phyloP scores from a whole-genome alignment of 2,797 vertebrate species.

The Sebastes hopkinsi region DNA sequence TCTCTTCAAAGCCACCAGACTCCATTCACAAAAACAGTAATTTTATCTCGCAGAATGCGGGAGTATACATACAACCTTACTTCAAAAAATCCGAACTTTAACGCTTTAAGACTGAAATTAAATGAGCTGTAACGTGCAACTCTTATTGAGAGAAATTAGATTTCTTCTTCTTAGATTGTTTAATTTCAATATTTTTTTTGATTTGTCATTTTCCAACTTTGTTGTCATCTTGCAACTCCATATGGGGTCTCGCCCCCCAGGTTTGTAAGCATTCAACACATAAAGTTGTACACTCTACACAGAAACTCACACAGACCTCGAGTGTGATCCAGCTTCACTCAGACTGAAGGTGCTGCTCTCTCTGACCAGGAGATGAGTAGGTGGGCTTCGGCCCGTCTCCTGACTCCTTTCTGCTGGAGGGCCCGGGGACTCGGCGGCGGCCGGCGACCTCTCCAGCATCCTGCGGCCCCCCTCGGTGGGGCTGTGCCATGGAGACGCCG shows the following conservation, averaged over 20 bases:
- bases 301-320: conserved; percentile 83
- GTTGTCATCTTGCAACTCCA: not conserved
- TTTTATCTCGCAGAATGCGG: no score
- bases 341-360: conserved; percentile 95
- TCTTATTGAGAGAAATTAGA: not conserved
- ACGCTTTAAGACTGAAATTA: not conserved
- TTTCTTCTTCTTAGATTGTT: not conserved
- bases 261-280: not conserved
- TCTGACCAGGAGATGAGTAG: conserved; percentile 89
- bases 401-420: conserved; percentile 83
- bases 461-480: conserved; percentile 90
- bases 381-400: conserved; percentile 85
- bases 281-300: not conserved
- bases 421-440: conserved; percentile 85
- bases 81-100: no score
- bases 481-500: conserved; percentile 92
- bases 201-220: not conserved
- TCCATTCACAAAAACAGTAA: no score
- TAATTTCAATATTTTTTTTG: not conserved
- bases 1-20: no score
- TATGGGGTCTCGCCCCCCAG: not conserved
- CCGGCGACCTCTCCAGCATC: conserved; percentile 84
- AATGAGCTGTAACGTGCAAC: not conserved
- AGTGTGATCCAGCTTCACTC: conserved; percentile 89
- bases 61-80: no score